phyloP scores from a whole-genome alignment of 1,140 invertebrate genomes.

The Ceratina japonica region DNA sequence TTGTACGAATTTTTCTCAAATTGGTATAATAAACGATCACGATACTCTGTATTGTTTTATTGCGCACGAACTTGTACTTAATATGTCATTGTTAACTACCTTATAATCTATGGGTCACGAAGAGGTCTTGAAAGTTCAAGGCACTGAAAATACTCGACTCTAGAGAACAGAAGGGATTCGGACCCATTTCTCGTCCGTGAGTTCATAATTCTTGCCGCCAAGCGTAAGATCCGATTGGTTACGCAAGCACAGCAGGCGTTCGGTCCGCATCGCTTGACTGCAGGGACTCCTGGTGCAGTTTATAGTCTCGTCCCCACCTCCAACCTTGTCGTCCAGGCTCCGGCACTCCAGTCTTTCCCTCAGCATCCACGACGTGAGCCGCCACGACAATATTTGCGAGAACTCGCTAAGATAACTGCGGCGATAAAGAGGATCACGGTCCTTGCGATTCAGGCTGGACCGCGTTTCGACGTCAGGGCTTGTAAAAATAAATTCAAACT shows the following conservation, averaged over 20 bases:
- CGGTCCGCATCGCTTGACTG: slow-evolving; percentile 42
- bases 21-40: too few relatives aligned
- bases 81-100: too few relatives aligned
- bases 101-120: too few relatives aligned
- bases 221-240: slow-evolving; percentile 54
- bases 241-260: slow-evolving; percentile 55
- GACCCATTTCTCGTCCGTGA: slow-evolving; percentile 25
- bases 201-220: slow-evolving; percentile 38
- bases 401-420: slow-evolving; percentile 19
- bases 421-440: neutral
- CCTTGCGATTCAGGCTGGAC: too few relatives aligned
- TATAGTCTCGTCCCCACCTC: slow-evolving; percentile 31
- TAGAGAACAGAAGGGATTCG: neutral
- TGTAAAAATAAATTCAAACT: neutral
- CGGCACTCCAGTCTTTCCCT: neutral
- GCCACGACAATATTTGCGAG: slow-evolving; percentile 24
- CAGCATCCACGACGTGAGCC: slow-evolving; percentile 11
- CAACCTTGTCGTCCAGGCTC: neutral
- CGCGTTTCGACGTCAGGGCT: neutral
- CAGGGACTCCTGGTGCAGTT: slow-evolving; percentile 48
- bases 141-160: neutral
- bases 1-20: too few relatives aligned
- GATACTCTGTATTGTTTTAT: too few relatives aligned
- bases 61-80: too few relatives aligned
- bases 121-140: too few relatives aligned